Conservation (phyloP, 1,140 invertebrate species). For the Panonychus citri region DNA sequence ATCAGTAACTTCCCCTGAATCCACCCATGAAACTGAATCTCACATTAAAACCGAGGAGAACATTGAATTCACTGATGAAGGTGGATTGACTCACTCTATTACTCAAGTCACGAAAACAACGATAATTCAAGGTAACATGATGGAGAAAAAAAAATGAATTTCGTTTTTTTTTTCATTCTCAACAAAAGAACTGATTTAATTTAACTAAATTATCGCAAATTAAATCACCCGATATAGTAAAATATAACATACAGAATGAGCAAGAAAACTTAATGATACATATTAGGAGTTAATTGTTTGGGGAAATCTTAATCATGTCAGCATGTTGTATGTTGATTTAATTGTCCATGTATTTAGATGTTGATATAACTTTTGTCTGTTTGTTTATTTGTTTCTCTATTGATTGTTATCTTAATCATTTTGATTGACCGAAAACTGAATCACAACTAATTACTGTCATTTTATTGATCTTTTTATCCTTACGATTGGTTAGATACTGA, state of each 20-base stretch:
- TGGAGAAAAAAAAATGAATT: no score
- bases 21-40: neutral
- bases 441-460: no score
- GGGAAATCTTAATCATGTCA: no score
- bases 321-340: no score
- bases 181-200: no score
- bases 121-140: slow-evolving; percentile 4
- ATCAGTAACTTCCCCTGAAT: neutral
- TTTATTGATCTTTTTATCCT: no score
- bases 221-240: no score
- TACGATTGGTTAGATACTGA: neutral
- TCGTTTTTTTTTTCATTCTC: no score
- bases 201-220: no score
- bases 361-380: neutral
- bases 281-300: no score
- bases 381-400: neutral
- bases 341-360: neutral
- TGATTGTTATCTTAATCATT: neutral
- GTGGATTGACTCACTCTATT: slow-evolving; percentile 8
- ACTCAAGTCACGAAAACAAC: slow-evolving; percentile 11
- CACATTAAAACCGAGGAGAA: slow-evolving; percentile 4
- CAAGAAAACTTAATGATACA: no score
- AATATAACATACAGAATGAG: no score
- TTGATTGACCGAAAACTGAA: neutral
- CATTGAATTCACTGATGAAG: slow-evolving; percentile 7